Base-by-base conservation (phyloP, 2,888 invertebrate species). In the Thereva nobilitata region DNA sequence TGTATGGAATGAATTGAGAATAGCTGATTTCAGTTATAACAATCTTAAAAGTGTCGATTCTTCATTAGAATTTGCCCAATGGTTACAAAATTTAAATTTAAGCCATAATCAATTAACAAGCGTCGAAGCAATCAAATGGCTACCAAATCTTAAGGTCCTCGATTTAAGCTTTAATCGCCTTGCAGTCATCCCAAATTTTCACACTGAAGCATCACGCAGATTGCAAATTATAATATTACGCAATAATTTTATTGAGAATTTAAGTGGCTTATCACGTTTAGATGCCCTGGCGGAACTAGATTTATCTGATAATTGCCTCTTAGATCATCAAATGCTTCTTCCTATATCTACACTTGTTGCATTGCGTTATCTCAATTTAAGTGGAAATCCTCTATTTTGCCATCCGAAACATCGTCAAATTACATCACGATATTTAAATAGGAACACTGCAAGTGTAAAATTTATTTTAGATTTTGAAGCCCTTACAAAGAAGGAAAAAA, bases 81-180 rank as follows among this genome's bases (percentile, higher is more conserved):
- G 84, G 80, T 75, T 89, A 41, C 85, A 86, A 72, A 83, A 84
- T 38, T 77, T 89, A 52, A 87, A 88, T 78, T 76, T 89, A 44
- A 87, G 88, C 70, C 86, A 88, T 74, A 89, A 89, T 79, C 79
- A 83, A 57, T 79, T 89, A 64, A 79, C 76, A 12, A 83, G 82
- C 69, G 83, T 85, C 0, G 78, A 83, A 41, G 83, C 84, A 49
- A 78, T 89, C 12, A 84, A 84, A 71, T 84, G 83, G 78, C 77
- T 89, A 68, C 84, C 84, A 4, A 85, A 86, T 77, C 78, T 89
- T 52, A 87, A 86, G 74, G 82, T 84, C 71, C 77, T 89, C 23
- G 87, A 89, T 80, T 75, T 89, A 56, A 85, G 87, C 65, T 89
- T 82, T 73, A 89, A 89, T 78, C 84, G 83, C 72, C 76, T 89